Evolutionary conservation across 2,797 vertebrate genomes (phyloP).

Genomic region (Taeniopygia guttata): DNA sequence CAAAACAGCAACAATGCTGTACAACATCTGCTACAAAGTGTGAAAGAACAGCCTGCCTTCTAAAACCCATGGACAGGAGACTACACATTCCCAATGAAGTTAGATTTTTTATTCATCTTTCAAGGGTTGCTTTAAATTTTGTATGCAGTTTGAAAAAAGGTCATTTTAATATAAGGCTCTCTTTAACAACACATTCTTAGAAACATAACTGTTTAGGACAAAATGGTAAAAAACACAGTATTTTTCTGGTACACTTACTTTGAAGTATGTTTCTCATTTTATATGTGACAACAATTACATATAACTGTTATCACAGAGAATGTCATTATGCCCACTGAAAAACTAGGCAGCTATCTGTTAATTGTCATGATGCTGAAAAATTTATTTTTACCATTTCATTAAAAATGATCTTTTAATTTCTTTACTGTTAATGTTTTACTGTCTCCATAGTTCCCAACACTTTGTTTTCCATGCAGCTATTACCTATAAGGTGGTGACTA

Average conservation of each 20-base stretch:
- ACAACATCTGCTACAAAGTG: background rate
- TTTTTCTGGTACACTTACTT: background rate
- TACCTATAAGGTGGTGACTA: background rate
- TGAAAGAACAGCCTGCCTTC: background rate
- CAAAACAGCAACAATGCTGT: background rate
- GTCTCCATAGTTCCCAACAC: background rate
- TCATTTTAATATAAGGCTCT: background rate
- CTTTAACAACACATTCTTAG: background rate
- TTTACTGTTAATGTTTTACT: background rate
- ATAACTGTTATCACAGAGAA: background rate
- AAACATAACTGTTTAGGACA: background rate
- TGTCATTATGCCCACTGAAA: background rate
- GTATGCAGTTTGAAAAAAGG: background rate
- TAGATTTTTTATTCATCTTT: background rate
- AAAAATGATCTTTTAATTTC: background rate
- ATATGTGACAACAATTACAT: background rate
- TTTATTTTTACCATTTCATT: background rate
- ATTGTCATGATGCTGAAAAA: background rate
- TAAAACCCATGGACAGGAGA: background rate
- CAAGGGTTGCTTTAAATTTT: constrained; percentile 24
- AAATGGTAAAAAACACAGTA: background rate
- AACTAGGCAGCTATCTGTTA: background rate
- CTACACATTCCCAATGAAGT: background rate
- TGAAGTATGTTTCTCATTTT: background rate
- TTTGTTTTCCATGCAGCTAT: background rate